phyloP scores from a whole-genome alignment of 2,888 invertebrate species.

The Strigamia transsilvanica region DNA sequence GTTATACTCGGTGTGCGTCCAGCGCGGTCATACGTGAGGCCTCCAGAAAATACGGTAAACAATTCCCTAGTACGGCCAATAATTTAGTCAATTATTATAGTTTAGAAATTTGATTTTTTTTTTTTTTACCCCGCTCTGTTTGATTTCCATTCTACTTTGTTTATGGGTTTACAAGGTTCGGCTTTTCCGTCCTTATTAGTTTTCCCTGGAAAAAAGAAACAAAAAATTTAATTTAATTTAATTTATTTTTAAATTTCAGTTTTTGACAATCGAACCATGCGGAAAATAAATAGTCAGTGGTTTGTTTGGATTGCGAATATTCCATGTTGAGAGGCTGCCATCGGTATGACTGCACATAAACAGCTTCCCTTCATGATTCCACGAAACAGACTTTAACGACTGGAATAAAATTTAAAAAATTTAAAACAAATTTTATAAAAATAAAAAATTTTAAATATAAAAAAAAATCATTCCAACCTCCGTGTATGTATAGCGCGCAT shows the following conservation, averaged over 20 bases:
- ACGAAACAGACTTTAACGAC: conserved; percentile 82
- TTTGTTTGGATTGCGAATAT: conserved; percentile 76
- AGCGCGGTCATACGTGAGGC: conserved; percentile 88
- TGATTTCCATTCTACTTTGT: conserved; percentile 94
- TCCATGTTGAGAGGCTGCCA: conserved; percentile 96
- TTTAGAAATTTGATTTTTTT: too few species aligned
- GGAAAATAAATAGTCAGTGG: conserved; percentile 80
- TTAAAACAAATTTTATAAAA: background rate
- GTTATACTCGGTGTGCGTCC: conserved; percentile 88
- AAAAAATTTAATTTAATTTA: conserved; percentile 53
- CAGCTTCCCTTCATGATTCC: conserved; percentile 98
- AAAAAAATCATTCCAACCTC: conserved; percentile 58
- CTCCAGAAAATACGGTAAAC: conserved; percentile 96
- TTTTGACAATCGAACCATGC: conserved; percentile 75
- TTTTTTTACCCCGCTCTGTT: conserved; percentile 71
- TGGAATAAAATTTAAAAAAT: conserved; percentile 62
- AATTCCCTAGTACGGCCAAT: conserved; percentile 74
- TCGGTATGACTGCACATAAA: conserved; percentile 94
- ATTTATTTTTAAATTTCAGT: conserved; percentile 22
- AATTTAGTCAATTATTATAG: background rate
- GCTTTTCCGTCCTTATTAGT: conserved; percentile 89
- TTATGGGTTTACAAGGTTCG: conserved; percentile 93
- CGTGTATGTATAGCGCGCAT: conserved; percentile 71
- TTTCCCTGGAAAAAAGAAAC: conserved; percentile 75
- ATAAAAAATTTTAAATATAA: background rate